phyloP scores from a whole-genome alignment of 2,888 invertebrate species.

The Octonoba sinensis region DNA sequence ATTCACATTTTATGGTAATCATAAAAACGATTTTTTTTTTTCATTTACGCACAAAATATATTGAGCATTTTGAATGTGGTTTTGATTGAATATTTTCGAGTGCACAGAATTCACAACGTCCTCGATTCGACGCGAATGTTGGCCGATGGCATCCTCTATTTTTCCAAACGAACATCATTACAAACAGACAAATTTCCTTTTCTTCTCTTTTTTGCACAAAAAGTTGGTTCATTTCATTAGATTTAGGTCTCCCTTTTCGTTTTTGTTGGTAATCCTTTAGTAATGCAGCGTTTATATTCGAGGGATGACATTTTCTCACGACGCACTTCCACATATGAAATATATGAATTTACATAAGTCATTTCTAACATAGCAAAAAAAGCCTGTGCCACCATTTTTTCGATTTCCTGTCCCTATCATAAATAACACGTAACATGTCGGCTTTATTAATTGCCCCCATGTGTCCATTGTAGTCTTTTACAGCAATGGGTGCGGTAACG shows the following conservation, averaged over 20 bases:
- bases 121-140: conserved; percentile 31
- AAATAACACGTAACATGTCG: conserved; percentile 22
- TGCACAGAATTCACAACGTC: conserved; percentile 30
- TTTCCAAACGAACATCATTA: no score
- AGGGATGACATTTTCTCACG: conserved; percentile 32
- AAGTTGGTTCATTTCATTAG: conserved; percentile 16
- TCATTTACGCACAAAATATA: no score
- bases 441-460: conserved; percentile 27
- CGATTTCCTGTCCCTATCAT: neutral
- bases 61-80: no score
- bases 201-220: conserved; percentile 22
- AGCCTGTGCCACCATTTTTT: conserved; percentile 4
- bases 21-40: no score
- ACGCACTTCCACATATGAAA: conserved; percentile 33
- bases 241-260: conserved; percentile 31
- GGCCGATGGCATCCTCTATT: conserved; percentile 31
- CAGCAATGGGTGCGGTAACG: conserved; percentile 22
- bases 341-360: conserved; percentile 39
- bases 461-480: conserved; percentile 18
- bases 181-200: conserved; percentile 24
- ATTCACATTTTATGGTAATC: no score
- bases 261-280: conserved; percentile 27
- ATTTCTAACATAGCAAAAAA: conserved; percentile 34
- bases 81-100: no score
- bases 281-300: conserved; percentile 34